phyloP scores from a whole-genome alignment of 2,113 vertebrate genomes.

The Semnopithecus entellus region DNA sequence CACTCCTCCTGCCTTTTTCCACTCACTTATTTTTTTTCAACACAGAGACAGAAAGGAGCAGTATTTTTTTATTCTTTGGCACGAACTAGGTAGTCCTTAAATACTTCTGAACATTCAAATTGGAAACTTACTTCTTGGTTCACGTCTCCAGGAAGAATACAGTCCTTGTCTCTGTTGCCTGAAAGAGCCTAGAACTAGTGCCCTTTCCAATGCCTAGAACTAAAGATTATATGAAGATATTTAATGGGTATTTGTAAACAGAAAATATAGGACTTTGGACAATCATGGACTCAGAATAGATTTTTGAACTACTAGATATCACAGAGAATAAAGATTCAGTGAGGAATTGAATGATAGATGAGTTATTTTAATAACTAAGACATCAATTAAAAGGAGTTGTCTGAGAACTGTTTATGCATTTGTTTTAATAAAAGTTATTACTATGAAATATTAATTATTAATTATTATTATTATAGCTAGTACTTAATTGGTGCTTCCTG shows the following conservation, averaged over 20 bases:
- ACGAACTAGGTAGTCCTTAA: constrained; percentile 34
- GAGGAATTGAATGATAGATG: neutral
- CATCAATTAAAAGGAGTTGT: neutral
- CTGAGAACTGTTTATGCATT: neutral
- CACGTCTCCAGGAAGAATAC: neutral
- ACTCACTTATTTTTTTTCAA: neutral
- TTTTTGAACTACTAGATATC: neutral
- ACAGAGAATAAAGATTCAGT: neutral
- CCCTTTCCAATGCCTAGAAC: neutral
- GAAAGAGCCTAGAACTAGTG: neutral
- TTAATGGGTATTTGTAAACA: neutral
- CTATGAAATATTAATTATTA: neutral
- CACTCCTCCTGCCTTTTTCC: neutral
- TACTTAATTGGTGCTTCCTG: neutral
- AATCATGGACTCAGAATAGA: neutral
- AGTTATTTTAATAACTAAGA: neutral
- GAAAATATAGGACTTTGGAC: neutral
- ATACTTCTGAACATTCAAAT: constrained; percentile 21
- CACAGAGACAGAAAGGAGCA: neutral
- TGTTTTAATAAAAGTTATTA: neutral
- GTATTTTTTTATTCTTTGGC: neutral
- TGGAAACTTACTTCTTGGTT: neutral
- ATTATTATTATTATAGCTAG: neutral
- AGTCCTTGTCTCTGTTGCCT: neutral
- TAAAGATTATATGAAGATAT: neutral